These are phyloP conservation scores for Zapus hudsonius DNA, from an alignment of 2,113 vertebrate species.

Conservation along the genomic window DNA sequence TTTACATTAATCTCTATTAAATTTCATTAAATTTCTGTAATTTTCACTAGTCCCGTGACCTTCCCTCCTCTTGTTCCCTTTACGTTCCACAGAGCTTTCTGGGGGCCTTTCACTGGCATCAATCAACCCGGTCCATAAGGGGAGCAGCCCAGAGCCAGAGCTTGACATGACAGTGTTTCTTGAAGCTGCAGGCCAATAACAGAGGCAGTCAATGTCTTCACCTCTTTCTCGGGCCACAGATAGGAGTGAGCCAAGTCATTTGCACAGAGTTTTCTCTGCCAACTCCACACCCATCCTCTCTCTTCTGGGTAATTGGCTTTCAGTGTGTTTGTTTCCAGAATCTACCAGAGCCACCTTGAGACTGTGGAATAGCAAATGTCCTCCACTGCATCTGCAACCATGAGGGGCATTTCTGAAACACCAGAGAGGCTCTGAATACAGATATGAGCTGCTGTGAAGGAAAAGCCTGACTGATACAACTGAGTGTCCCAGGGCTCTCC, in stretches of 20 bases:
- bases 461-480: background rate
- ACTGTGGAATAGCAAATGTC: background rate
- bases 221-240: background rate
- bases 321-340: background rate
- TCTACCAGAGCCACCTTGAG: background rate
- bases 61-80: background rate
- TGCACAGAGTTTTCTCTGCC: background rate
- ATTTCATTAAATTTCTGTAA: constrained; percentile 21
- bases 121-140: background rate
- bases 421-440: background rate
- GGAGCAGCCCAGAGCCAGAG: background rate
- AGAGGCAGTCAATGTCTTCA: background rate
- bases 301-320: background rate
- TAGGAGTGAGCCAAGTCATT: background rate
- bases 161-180: too few species aligned
- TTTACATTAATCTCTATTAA: constrained; percentile 29
- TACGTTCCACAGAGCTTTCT: background rate
- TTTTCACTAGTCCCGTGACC: background rate
- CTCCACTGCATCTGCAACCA: background rate
- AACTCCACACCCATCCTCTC: background rate
- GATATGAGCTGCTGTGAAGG: background rate
- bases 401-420: background rate
- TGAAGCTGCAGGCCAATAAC: background rate
- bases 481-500: background rate
- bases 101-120: background rate